Evolutionary conservation across 2,113 vertebrate genomes (phyloP).

Genomic region (Camelus bactrianus): DNA sequence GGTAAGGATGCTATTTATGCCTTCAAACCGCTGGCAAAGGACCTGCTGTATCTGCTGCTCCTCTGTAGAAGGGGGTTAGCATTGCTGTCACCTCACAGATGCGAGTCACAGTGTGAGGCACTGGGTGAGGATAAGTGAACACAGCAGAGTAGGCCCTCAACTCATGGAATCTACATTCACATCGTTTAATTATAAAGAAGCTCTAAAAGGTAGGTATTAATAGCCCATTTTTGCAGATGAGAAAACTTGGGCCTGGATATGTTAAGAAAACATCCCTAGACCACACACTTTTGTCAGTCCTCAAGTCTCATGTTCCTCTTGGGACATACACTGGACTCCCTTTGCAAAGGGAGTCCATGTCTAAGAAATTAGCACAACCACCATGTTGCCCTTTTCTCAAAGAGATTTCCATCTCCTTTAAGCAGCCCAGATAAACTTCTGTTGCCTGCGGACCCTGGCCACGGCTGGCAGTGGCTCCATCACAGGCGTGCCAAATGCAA

Average conservation of each 20-base stretch:
- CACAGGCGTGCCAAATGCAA: constrained; percentile 79
- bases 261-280: background rate
- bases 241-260: background rate
- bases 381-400: constrained; percentile 55
- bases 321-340: background rate
- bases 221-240: background rate
- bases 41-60: background rate
- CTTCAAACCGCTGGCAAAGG: background rate
- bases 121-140: background rate
- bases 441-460: constrained; percentile 69
- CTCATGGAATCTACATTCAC: background rate
- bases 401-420: constrained; percentile 69
- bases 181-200: background rate
- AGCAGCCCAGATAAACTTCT: constrained; percentile 74
- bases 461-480: constrained; percentile 76
- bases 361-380: constrained; percentile 67
- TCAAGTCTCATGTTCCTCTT: background rate
- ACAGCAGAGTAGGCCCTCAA: background rate
- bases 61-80: background rate
- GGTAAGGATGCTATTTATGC: background rate
- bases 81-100: background rate
- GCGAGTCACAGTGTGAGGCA: fast-evolving
- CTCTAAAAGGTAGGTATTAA: background rate
- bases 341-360: constrained; percentile 43
- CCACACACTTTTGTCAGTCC: background rate